phyloP scores from a whole-genome alignment of 2,888 invertebrate genomes.

The Antheraea yamamai region DNA sequence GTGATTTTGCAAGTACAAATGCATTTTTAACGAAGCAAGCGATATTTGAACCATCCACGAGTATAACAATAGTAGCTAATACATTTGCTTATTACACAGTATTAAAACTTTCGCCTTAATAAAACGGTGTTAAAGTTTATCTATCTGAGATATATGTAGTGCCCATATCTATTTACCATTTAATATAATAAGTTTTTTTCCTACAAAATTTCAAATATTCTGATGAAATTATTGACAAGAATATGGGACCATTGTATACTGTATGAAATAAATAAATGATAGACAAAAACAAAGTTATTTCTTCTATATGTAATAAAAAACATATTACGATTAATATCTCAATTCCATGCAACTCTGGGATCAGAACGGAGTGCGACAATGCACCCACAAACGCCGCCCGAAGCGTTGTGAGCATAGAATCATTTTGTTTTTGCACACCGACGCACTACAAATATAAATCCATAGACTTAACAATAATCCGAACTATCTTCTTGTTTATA shows the following conservation, averaged over 20 bases:
- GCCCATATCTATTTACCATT: too few relatives aligned
- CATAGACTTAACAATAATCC: constrained; percentile 30
- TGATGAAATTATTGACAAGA: neutral
- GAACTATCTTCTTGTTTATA: constrained; percentile 24
- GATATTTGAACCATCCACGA: too few relatives aligned
- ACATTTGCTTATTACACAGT: too few relatives aligned
- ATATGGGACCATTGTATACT: neutral
- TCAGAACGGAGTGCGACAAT: constrained; percentile 2
- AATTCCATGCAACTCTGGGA: neutral
- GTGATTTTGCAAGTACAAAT: too few relatives aligned
- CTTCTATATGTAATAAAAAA: neutral
- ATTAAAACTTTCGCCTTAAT: too few relatives aligned
- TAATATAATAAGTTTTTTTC: too few relatives aligned
- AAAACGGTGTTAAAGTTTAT: too few relatives aligned
- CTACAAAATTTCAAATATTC: neutral
- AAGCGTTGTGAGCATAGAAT: constrained; percentile 39
- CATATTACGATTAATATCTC: neutral
- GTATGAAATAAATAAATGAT: neutral
- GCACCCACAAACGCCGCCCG: constrained; percentile 13
- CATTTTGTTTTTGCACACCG: constrained; percentile 52
- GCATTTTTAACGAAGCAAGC: too few relatives aligned
- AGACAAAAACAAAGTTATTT: neutral
- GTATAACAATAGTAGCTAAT: too few relatives aligned
- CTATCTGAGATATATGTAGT: too few relatives aligned
- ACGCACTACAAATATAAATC: constrained; percentile 47